Percentiles rank a stretch among this genome's conserved stretches.
These are phyloP conservation scores for Drymonia ruficornis DNA, from an alignment of 2,888 invertebrate species.

Conservation along the genomic window DNA sequence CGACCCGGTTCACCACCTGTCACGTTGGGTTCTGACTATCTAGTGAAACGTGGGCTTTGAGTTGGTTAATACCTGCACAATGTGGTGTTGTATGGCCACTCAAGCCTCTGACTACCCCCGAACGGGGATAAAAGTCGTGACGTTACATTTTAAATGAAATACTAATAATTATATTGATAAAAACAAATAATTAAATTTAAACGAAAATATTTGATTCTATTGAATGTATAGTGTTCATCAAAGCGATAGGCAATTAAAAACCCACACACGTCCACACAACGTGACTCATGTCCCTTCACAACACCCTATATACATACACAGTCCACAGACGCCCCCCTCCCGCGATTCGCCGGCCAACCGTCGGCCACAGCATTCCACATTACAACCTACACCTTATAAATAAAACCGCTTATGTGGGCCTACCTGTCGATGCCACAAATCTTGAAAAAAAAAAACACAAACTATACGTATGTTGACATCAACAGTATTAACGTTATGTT, in stretches of 20 bases:
- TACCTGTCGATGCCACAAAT: constrained; percentile 69
- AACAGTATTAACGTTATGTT: constrained; percentile 31
- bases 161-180: no score
- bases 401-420: constrained; percentile 70
- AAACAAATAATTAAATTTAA: no score
- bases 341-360: constrained; percentile 50
- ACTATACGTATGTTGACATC: constrained; percentile 67
- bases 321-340: constrained; percentile 41
- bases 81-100: no score
- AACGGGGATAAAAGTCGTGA: no score
- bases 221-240: no score
- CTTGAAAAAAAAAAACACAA: constrained; percentile 53
- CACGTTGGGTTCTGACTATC: no score
- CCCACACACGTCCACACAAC: background rate
- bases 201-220: no score
- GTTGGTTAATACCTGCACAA: no score
- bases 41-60: no score
- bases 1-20: no score
- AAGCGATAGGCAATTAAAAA: background rate
- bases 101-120: no score
- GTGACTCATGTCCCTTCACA: constrained; percentile 20
- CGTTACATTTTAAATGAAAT: no score
- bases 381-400: constrained; percentile 76
- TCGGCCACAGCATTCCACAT: constrained; percentile 74
- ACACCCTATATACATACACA: constrained; percentile 55